A percentile compares a stretch with the other conserved stretches of the same genome.
These are phyloP conservation scores for Chrysolina oricalcia DNA, from an alignment of 2,888 invertebrate genomes.

Conservation along the genomic window DNA sequence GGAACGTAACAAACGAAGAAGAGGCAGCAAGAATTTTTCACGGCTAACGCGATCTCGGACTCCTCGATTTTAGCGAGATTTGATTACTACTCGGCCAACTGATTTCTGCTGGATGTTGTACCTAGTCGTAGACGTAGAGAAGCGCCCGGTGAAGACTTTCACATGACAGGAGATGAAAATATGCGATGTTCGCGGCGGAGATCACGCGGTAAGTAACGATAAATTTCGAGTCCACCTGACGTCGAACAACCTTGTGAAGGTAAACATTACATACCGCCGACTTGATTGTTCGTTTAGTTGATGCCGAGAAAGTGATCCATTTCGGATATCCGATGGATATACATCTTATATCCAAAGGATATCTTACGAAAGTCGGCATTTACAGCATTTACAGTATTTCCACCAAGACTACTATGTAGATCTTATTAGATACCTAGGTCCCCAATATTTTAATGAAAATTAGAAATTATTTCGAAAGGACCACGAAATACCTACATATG, in stretches of 20 bases:
- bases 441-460: too few species aligned
- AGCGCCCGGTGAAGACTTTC: slow-evolving; percentile 9
- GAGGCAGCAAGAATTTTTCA: neutral
- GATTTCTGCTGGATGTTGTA: neutral
- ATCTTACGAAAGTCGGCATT: too few species aligned
- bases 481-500: too few species aligned
- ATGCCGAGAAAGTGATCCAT: neutral
- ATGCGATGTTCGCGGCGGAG: slow-evolving; percentile 34
- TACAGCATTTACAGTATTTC: too few species aligned
- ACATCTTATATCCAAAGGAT: too few species aligned
- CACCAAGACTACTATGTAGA: too few species aligned
- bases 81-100: neutral
- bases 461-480: too few species aligned
- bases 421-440: too few species aligned
- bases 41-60: neutral
- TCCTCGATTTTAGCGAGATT: neutral
- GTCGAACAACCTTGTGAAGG: slow-evolving; percentile 59
- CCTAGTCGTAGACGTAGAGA: neutral
- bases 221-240: slow-evolving; percentile 50
- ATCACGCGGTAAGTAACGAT: slow-evolving; percentile 56
- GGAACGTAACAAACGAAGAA: neutral
- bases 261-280: slow-evolving; percentile 53
- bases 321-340: neutral
- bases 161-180: slow-evolving; percentile 39
- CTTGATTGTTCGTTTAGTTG: neutral